Evolutionary conservation across 2,113 vertebrate species (phyloP).

Genomic region (Festucalex cinctus): DNA sequence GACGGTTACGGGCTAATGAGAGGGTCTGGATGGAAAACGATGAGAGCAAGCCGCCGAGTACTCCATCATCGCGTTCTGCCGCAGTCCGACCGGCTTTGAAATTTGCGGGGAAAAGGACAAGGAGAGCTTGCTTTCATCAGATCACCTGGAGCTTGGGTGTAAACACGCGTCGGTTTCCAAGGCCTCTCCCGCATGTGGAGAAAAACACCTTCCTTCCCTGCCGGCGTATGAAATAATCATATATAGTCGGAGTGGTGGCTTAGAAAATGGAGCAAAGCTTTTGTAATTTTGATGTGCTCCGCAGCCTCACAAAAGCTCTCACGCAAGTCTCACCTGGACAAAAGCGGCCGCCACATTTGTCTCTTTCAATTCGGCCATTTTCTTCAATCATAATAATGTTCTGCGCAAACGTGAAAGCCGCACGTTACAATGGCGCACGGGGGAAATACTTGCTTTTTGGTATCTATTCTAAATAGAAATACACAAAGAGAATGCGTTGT

Average conservation of each 20-base stretch:
- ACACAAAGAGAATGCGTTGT: conserved; percentile 2
- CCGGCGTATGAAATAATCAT: conserved; percentile 5
- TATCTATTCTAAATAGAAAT: conserved; percentile 23
- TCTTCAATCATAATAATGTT: conserved; percentile 2
- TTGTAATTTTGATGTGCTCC: conserved; percentile 28
- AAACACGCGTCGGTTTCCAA: conserved; percentile 40
- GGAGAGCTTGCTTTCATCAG: too few species aligned
- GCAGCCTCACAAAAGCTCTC: conserved; percentile 17
- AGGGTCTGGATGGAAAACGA: conserved; percentile 15
- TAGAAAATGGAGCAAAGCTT: conserved; percentile 17
- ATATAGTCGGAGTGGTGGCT: conserved; percentile 13
- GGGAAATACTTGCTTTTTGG: neutral
- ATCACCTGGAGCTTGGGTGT: conserved; percentile 28
- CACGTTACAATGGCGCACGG: conserved; percentile 7
- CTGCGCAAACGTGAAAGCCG: conserved; percentile 13
- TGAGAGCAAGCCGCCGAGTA: conserved; percentile 42
- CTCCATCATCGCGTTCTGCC: conserved; percentile 38
- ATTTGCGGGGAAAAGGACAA: conserved; percentile 27
- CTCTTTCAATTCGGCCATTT: neutral
- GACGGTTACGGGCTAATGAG: conserved; percentile 29
- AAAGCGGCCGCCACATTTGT: neutral
- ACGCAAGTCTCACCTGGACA: conserved; percentile 7
- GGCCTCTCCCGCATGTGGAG: neutral
- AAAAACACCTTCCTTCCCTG: conserved; percentile 19
- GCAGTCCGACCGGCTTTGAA: conserved; percentile 38